Percentiles rank a stretch among this genome's conserved stretches.
These are phyloP conservation scores for Mya arenaria DNA, from an alignment of 1,140 invertebrate species.

Conservation along the genomic window DNA sequence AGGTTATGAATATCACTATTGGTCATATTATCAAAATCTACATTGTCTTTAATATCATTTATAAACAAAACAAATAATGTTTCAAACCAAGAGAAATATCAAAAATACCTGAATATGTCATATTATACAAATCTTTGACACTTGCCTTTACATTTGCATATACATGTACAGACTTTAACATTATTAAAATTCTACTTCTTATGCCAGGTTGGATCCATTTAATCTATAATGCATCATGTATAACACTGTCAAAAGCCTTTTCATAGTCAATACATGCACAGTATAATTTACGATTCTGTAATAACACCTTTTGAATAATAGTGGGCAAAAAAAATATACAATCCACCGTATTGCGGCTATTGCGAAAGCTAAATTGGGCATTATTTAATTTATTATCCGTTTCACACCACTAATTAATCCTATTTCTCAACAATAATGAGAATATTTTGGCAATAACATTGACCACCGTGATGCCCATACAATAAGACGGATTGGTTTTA, in stretches of 20 bases:
- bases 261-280: constrained; percentile 18
- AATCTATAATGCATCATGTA: constrained; percentile 9
- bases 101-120: too few species aligned
- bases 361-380: constrained; percentile 5
- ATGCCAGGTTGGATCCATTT: background rate
- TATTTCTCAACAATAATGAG: background rate
- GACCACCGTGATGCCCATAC: constrained; percentile 10
- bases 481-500: background rate
- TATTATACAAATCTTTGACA: too few species aligned
- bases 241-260: constrained; percentile 7
- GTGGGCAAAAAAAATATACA: constrained; percentile 15
- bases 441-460: constrained; percentile 16
- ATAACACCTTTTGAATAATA: constrained; percentile 7
- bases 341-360: constrained; percentile 14
- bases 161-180: too few species aligned
- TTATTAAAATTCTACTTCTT: too few species aligned
- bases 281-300: background rate
- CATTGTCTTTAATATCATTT: background rate
- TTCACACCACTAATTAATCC: constrained; percentile 24
- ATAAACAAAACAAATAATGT: constrained; percentile 25
- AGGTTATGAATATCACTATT: background rate
- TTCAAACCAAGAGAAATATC: constrained; percentile 20
- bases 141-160: too few species aligned
- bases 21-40: background rate
- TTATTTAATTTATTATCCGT: constrained; percentile 12